phyloP scores from a whole-genome alignment of 2,113 vertebrate species.

The Gila orcuttii region DNA sequence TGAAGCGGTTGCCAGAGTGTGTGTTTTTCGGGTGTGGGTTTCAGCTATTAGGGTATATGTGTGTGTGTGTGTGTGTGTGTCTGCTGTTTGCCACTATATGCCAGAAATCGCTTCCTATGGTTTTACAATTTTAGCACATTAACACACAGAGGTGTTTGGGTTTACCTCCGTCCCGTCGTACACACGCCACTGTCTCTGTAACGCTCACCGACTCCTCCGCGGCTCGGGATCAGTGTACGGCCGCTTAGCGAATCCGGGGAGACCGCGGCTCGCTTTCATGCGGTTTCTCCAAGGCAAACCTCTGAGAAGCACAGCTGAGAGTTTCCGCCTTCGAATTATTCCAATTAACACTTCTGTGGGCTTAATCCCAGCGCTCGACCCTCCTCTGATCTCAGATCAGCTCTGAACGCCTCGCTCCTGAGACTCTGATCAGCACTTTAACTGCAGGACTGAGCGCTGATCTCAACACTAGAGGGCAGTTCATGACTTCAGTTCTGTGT shows the following conservation, averaged over 20 bases:
- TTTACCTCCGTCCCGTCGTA: background rate
- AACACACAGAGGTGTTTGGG: slow-evolving; percentile 8
- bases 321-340: slow-evolving; percentile 45
- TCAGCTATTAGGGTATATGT: slow-evolving; percentile 6
- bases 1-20: slow-evolving; percentile 65
- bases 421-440: slow-evolving; percentile 1
- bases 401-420: background rate
- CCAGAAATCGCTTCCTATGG: slow-evolving; percentile 19
- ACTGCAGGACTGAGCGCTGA: background rate
- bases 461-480: slow-evolving; percentile 49
- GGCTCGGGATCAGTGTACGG: background rate
- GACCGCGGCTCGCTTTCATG: slow-evolving; percentile 1
- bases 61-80: slow-evolving; percentile 25
- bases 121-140: slow-evolving; percentile 28
- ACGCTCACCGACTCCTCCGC: background rate
- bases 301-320: slow-evolving; percentile 30
- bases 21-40: slow-evolving; percentile 28
- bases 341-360: slow-evolving; percentile 56
- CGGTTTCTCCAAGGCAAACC: background rate
- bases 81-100: slow-evolving; percentile 21
- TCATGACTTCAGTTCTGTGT: slow-evolving; percentile 29
- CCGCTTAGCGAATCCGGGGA: slow-evolving; percentile 1
- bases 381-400: slow-evolving; percentile 7
- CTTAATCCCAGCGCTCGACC: background rate
- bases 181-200: background rate